phyloP scores from a whole-genome alignment of 2,888 invertebrate species.

The Acanthosepion lycidas region DNA sequence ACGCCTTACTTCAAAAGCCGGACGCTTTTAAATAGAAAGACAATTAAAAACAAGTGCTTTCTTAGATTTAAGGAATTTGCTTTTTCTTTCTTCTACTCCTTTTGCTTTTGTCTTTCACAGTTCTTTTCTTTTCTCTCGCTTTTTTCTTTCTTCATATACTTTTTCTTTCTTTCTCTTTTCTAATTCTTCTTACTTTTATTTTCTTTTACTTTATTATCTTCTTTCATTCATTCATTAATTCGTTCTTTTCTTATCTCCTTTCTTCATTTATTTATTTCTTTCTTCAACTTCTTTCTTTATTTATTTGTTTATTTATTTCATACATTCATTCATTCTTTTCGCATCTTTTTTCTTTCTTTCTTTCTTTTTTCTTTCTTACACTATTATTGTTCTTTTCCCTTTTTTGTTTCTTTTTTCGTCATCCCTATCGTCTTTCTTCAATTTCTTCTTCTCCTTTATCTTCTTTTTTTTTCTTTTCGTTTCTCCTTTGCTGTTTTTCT shows the following conservation, averaged over 20 bases:
- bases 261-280: background rate
- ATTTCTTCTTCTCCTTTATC: background rate
- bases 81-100: too few species aligned
- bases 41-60: too few species aligned
- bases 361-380: too few species aligned
- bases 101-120: background rate
- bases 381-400: background rate
- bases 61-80: too few species aligned
- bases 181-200: background rate
- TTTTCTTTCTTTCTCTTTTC: background rate
- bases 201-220: background rate
- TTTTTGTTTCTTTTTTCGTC: background rate
- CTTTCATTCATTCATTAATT: too few species aligned
- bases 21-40: too few species aligned
- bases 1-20: too few species aligned
- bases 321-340: too few species aligned
- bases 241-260: background rate
- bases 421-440: background rate
- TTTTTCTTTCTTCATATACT: background rate
- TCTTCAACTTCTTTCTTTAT: background rate
- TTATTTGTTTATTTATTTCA: background rate
- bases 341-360: background rate
- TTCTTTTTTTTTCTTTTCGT: too few species aligned
- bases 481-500: background rate
- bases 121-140: too few species aligned